Percentiles rank a stretch among this genome's conserved stretches.
These are phyloP conservation scores for Pandemis heparana DNA, from an alignment of 2,888 invertebrate species.

Conservation along the genomic window DNA sequence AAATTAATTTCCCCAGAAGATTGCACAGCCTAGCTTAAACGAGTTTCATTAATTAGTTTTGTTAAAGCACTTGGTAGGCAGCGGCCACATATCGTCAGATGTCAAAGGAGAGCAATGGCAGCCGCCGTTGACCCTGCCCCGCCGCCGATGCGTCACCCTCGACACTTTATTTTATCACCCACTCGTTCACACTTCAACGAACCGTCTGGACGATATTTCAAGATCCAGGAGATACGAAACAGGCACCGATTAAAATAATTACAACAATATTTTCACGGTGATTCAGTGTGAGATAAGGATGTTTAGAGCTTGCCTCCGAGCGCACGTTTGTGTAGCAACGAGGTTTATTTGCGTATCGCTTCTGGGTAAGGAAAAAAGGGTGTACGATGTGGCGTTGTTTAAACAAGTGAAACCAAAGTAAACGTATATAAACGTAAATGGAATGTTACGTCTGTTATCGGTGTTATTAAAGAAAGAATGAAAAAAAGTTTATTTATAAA, in stretches of 20 bases:
- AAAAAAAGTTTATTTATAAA: no score
- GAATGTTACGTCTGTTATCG: no score
- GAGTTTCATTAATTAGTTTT: constrained; percentile 33
- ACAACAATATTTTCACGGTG: constrained; percentile 30
- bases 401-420: not conserved
- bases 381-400: not conserved
- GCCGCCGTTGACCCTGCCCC: constrained; percentile 55
- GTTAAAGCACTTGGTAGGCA: constrained; percentile 44
- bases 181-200: constrained; percentile 59
- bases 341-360: constrained; percentile 20
- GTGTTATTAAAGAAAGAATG: no score
- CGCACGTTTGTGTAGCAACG: not conserved
- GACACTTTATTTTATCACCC: constrained; percentile 68
- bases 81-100: constrained; percentile 32
- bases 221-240: constrained; percentile 35
- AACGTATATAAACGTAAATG: not conserved
- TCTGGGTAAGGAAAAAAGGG: not conserved
- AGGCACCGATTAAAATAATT: constrained; percentile 27
- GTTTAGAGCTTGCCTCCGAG: constrained; percentile 20
- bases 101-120: constrained; percentile 40
- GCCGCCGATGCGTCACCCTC: constrained; percentile 57
- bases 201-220: constrained; percentile 50
- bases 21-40: not conserved
- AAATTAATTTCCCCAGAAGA: constrained; percentile 2
- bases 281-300: constrained; percentile 29